These are phyloP conservation scores for Euleptes europaea DNA, from an alignment of 2,113 vertebrate genomes.

Conservation along the genomic window DNA sequence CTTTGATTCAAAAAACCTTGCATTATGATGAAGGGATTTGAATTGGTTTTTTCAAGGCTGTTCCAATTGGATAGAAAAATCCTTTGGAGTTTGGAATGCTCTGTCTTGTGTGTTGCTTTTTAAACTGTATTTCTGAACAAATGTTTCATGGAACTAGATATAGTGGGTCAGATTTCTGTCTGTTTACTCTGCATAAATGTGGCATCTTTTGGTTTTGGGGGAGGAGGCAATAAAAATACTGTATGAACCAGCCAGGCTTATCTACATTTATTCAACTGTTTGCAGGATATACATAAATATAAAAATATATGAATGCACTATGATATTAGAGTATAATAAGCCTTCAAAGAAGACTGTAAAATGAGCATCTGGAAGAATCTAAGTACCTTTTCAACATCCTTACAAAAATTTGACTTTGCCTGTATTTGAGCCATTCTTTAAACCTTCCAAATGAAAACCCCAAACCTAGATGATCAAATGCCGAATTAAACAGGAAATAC, in stretches of 20 bases:
- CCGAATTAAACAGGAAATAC: slow-evolving; percentile 72
- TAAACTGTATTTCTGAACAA: slow-evolving; percentile 38
- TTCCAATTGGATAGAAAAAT: background rate
- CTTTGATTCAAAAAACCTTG: background rate
- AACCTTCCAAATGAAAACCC: slow-evolving; percentile 33
- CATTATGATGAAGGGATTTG: slow-evolving; percentile 9
- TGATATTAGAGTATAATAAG: slow-evolving; percentile 50
- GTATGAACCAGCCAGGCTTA: background rate
- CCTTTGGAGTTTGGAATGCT: slow-evolving; percentile 28
- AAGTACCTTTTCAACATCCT: slow-evolving; percentile 48
- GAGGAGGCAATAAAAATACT: background rate
- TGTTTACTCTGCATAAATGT: slow-evolving; percentile 20
- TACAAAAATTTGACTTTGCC: slow-evolving; percentile 66
- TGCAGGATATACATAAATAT: background rate
- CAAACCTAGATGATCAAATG: slow-evolving; percentile 67
- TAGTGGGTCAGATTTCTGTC: slow-evolving; percentile 23
- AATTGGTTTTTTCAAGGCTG: slow-evolving; percentile 11
- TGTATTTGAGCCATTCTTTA: slow-evolving; percentile 56
- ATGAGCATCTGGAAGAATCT: slow-evolving; percentile 59
- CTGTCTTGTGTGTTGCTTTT: slow-evolving; percentile 1
- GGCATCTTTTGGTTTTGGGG: slow-evolving; percentile 5
- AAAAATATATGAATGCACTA: slow-evolving; percentile 29
- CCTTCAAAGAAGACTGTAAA: slow-evolving; percentile 51
- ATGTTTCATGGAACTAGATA: slow-evolving; percentile 27
- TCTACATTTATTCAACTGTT: background rate